Base-by-base conservation (phyloP, 2,888 invertebrate species). In the Gisinianus flammeolus region DNA sequence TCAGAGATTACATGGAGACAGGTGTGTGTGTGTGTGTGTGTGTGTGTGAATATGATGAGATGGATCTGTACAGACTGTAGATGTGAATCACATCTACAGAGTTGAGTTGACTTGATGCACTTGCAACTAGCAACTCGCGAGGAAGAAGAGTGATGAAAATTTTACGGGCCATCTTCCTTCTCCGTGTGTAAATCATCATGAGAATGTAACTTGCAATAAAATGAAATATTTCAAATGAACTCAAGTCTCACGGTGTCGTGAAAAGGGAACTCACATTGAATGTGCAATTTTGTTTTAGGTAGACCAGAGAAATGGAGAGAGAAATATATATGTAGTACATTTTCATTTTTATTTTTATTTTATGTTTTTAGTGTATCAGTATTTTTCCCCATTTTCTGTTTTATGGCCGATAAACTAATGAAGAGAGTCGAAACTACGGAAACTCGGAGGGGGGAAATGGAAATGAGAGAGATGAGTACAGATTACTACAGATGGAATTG, bases 111-210 rank as follows among this genome's bases (percentile, higher is more conserved):
- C 16, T 26, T 26, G 26, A 62, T 62, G 30, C 68, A 28, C 68
- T 68, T 33, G 26, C 5, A 33, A 28, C 12, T 16, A 62, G 69
- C n/a, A n/a, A n/a, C n/a, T n/a, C n/a, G n/a, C n/a, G n/a, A n/a
- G 19, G 44, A 16, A 44, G 44, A 6, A 44, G n/a, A 62, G 31
- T 58, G 72, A 26, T 56, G 71, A 71, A 71, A 71, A 56, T 71
- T 72, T 72, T 72, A 72, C 72, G 56, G 56, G 31, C 72, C 72
- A 56, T 72, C 72, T 22, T 72, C 31, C 31, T n/a, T 58, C 24
- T n/a, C 10, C 3, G 24, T 12, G 72, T 22, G 58, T 74, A 64
- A 74, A 74, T 74, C 64, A 74, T 74, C 64, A 74, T 33, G 12
- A 35, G 26, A 35, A 74, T 24, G 64, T 35, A 44, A 22, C n/a